These are phyloP conservation scores for Ernsta delagoae DNA, from an alignment of 2,888 invertebrate species.

Conservation along the genomic window DNA sequence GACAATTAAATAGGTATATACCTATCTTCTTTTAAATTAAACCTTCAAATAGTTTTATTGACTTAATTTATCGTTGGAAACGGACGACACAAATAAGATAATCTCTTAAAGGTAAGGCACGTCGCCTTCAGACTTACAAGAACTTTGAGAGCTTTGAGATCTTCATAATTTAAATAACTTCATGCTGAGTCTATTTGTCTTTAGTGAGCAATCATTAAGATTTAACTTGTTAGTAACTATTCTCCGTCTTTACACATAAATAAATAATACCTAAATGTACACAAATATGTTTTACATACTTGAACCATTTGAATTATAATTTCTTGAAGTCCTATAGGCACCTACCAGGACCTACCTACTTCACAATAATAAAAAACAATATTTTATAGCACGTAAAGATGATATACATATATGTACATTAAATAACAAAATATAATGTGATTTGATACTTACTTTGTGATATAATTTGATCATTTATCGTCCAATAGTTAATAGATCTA, in stretches of 20 bases:
- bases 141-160: neutral
- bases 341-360: too few species aligned
- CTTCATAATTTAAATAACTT: neutral
- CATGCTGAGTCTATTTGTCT: neutral
- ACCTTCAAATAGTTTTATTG: neutral
- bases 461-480: constrained; percentile 88
- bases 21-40: neutral
- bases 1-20: neutral
- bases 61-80: neutral
- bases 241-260: neutral
- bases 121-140: neutral
- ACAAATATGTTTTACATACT: too few species aligned
- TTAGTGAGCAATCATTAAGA: neutral
- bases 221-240: neutral
- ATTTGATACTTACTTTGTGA: constrained; percentile 87
- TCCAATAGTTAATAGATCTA: constrained; percentile 92
- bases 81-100: constrained; percentile 2
- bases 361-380: too few species aligned
- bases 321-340: too few species aligned
- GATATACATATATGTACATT: too few species aligned
- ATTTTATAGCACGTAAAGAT: too few species aligned
- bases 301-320: too few species aligned
- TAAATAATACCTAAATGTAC: too few species aligned
- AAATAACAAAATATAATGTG: too few species aligned
- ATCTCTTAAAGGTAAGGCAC: constrained; percentile 2